Base-by-base conservation (phyloP, 1,140 invertebrate species). In the Phenacoccus solenopsis region DNA sequence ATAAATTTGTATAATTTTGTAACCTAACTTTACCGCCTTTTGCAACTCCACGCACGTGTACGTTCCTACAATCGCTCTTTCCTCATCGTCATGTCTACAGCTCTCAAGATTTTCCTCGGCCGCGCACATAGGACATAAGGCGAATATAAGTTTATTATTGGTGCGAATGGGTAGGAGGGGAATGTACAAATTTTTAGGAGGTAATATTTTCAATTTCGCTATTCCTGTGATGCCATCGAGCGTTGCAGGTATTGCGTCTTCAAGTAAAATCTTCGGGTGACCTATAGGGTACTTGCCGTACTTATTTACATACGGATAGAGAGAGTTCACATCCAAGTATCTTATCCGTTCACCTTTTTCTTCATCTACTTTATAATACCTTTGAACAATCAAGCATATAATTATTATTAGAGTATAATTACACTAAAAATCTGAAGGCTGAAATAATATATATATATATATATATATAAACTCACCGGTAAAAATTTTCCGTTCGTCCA, bases 21-120 rank as follows among this genome's bases (percentile, higher is more conserved):
- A 80, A 0, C 77, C 78, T 69, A 72, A 71, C 24, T 75, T 61
- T 0, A 78, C 25, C 0, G 80, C 79, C 69, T 77, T 75, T 32
- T 69, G 25, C 7, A 81, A 16, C 73, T 81, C 79, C 20, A 77
- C 74, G 5, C 74, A 72, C 0, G 77, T 75, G 76, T 77, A 81
- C 1, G 77, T 79, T 59, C 79, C 79, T 0, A 67, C 74, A 12
- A 82, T 72, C 0, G 70, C 27, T 28, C 78, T 70, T 57, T 80
- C 75, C 9, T 75, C 72, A 38, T 74, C 72, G 3, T 28, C 72
- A 72, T 81, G 78, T 20, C 4, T 12, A 68, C 73, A 77, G 10
- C 28, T 57, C 3, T 28, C 57, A 28, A 70, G 12, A 24, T 49
- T 69, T 49, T 24, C 21, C 5, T 24, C 64, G 28, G 75, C 71